Conservation (phyloP, 1,140 invertebrate genomes). For the Pentalonia nigronervosa region DNA sequence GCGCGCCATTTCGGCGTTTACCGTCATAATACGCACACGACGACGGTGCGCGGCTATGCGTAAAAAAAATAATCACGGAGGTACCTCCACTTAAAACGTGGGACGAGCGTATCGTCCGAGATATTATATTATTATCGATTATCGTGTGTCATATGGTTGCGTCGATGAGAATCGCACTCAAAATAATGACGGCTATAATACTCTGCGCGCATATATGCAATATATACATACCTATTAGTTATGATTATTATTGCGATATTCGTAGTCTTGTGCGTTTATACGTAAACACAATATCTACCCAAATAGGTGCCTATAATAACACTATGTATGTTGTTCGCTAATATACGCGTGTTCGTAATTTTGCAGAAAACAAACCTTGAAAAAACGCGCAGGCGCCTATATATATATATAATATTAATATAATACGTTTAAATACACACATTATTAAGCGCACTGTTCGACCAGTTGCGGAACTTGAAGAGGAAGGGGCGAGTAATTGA, state of each 20-base stretch:
- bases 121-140: background rate
- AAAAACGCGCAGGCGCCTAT: background rate
- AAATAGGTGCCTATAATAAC: too few species aligned
- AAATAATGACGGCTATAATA: background rate
- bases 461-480: background rate
- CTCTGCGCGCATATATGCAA: background rate
- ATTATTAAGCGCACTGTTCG: background rate
- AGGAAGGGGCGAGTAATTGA: background rate
- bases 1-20: background rate
- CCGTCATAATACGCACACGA: background rate
- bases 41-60: too few species aligned
- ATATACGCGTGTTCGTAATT: background rate
- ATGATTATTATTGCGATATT: background rate
- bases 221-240: background rate
- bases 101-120: background rate
- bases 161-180: background rate
- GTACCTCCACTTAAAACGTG: background rate
- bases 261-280: background rate
- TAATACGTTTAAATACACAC: background rate
- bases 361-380: constrained; percentile 4
- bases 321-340: background rate
- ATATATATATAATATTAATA: too few species aligned
- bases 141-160: background rate
- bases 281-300: background rate
- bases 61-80: background rate